Conservation (phyloP, 2,113 vertebrate species). For the Epinephelus cyanopodus region DNA sequence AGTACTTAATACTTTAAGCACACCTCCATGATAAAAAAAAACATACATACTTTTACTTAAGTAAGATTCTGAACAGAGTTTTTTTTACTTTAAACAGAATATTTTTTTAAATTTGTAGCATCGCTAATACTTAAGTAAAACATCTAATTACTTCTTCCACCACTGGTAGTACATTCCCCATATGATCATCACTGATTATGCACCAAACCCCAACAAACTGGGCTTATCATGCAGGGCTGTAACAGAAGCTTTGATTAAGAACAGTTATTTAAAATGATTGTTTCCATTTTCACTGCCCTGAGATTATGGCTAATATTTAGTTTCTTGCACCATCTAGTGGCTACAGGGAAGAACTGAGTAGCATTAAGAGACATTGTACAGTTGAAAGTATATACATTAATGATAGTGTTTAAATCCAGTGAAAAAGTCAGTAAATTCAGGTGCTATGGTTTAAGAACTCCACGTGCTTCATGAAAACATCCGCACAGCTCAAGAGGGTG, state of each 20-base stretch:
- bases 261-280: not conserved
- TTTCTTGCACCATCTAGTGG: constrained; percentile 44
- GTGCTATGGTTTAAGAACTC: not conserved
- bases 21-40: too few relatives aligned
- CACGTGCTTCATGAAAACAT: not conserved
- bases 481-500: not conserved
- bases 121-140: not conserved
- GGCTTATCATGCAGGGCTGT: not conserved
- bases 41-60: not conserved
- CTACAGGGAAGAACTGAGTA: not conserved
- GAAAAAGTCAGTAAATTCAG: not conserved
- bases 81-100: too few relatives aligned
- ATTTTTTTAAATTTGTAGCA: not conserved
- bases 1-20: too few relatives aligned
- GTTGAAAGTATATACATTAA: not conserved
- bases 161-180: not conserved
- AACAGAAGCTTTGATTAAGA: not conserved
- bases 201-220: not conserved
- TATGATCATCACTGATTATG: not conserved
- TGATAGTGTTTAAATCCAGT: not conserved
- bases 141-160: not conserved
- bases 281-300: not conserved
- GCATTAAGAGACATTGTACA: not conserved
- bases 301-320: too few relatives aligned
- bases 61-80: too few relatives aligned